phyloP scores from a whole-genome alignment of 35 echinoderm and acorn worm genomes.

The Antedon bifida region DNA sequence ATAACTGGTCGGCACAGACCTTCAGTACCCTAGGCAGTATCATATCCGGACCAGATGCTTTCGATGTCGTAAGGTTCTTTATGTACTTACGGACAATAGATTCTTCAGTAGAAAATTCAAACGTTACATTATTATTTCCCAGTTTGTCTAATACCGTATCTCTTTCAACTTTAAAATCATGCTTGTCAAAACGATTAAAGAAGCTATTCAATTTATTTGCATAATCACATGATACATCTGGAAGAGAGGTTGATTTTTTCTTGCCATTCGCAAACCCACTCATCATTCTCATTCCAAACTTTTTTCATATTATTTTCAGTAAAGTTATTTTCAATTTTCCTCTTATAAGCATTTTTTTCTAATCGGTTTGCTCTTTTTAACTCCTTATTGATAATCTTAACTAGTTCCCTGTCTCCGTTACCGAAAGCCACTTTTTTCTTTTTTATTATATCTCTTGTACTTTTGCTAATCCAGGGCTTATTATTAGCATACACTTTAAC shows the following conservation, averaged over 20 bases:
- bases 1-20: slow-evolving; percentile 24
- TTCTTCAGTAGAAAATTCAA: neutral
- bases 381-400: slow-evolving; percentile 36
- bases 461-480: slow-evolving; percentile 33
- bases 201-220: slow-evolving; percentile 28
- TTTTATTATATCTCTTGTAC: slow-evolving; percentile 23
- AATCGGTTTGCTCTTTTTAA: neutral
- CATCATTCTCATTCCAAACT: slow-evolving; percentile 31
- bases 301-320: slow-evolving; percentile 32
- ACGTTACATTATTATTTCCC: neutral
- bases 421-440: slow-evolving; percentile 7
- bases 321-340: slow-evolving; percentile 26
- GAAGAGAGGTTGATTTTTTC: neutral
- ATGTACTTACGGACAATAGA: neutral
- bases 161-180: neutral
- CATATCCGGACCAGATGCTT: slow-evolving; percentile 32
- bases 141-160: too few species aligned
- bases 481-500: slow-evolving; percentile 30
- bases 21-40: slow-evolving; percentile 18
- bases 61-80: slow-evolving; percentile 11
- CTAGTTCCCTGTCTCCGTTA: slow-evolving; percentile 10
- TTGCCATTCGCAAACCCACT: slow-evolving; percentile 18
- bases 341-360: slow-evolving; percentile 13
- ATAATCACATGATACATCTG: slow-evolving; percentile 7
- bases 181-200: slow-evolving; percentile 20